These are phyloP conservation scores for Acrobasis repandana DNA, from an alignment of 2,888 invertebrate genomes.

Conservation along the genomic window DNA sequence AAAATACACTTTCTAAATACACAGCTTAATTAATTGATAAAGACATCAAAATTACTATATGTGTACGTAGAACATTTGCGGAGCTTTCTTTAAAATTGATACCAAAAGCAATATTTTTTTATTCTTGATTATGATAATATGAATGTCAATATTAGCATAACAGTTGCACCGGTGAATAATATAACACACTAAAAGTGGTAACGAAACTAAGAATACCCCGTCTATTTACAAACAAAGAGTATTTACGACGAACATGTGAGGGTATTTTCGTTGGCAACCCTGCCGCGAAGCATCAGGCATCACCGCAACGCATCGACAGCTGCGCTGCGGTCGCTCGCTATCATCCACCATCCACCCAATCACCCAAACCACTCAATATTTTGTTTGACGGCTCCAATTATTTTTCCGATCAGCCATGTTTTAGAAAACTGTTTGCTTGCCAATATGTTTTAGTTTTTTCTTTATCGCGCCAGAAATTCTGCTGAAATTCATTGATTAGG, in stretches of 20 bases:
- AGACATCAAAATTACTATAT: too few relatives aligned
- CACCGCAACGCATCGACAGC: conserved; percentile 10
- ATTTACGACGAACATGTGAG: not conserved
- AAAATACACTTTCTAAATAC: too few relatives aligned
- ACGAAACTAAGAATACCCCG: not conserved
- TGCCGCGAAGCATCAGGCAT: not conserved
- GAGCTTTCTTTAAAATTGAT: too few relatives aligned
- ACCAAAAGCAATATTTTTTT: too few relatives aligned
- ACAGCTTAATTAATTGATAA: too few relatives aligned
- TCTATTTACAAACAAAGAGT: not conserved
- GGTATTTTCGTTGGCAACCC: conserved; percentile 7
- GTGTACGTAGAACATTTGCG: too few relatives aligned
- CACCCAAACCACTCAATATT: not conserved
- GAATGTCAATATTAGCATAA: too few relatives aligned
- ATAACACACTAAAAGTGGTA: too few relatives aligned
- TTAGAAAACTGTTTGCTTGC: not conserved
- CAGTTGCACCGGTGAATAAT: too few relatives aligned
- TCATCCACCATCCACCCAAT: not conserved
- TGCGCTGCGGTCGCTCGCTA: not conserved
- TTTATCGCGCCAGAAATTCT: not conserved
- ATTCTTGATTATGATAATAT: too few relatives aligned
- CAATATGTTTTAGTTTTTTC: not conserved
- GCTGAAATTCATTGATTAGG: not conserved
- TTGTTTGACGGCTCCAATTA: conserved; percentile 16
- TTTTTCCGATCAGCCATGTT: conserved; percentile 7